Percentiles rank a stretch among this genome's conserved stretches.
phyloP scores from a whole-genome alignment of 2,888 invertebrate species.

The Marasmarcha lunaedactyla region DNA sequence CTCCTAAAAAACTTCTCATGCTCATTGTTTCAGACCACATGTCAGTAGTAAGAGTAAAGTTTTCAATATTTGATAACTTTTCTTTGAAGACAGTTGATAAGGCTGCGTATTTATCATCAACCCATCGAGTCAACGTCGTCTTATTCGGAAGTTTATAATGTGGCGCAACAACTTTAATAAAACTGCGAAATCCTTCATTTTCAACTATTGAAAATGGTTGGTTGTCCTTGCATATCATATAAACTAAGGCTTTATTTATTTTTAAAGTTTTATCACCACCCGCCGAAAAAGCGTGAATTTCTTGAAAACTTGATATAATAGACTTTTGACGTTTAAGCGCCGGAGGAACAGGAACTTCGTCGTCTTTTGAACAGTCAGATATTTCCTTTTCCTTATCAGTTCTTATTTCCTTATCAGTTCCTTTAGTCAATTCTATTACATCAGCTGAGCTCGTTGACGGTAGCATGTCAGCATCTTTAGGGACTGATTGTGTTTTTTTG shows the following conservation, averaged over 20 bases:
- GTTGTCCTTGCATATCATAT: no score
- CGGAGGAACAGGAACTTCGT: no score
- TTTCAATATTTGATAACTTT: slow-evolving; percentile 14
- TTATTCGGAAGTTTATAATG: slow-evolving; percentile 14
- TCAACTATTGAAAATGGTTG: no score
- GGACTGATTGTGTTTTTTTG: slow-evolving; percentile 4
- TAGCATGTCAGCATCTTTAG: slow-evolving; percentile 4
- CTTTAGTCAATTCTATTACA: no score
- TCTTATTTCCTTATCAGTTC: no score
- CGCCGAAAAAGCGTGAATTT: slow-evolving; percentile 13
- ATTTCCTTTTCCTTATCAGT: no score
- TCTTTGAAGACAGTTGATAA: slow-evolving; percentile 16
- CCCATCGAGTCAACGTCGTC: slow-evolving; percentile 14
- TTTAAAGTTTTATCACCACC: slow-evolving; percentile 10
- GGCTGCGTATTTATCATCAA: slow-evolving; percentile 19
- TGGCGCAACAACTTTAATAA: slow-evolving; percentile 17
- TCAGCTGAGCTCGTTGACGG: no score
- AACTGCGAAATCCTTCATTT: slow-evolving; percentile 13
- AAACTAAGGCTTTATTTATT: slow-evolving; percentile 9
- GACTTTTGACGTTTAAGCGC: slow-evolving; percentile 19
- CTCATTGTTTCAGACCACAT: slow-evolving; percentile 22
- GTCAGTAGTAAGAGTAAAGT: slow-evolving; percentile 20
- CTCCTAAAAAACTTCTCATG: slow-evolving; percentile 22
- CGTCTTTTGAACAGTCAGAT: no score
- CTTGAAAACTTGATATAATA: slow-evolving; percentile 17